Evolutionary conservation across 1,140 invertebrate species (phyloP), one percentile per base, ranked within the genome.

Genomic region (Idris sp.): DNA sequence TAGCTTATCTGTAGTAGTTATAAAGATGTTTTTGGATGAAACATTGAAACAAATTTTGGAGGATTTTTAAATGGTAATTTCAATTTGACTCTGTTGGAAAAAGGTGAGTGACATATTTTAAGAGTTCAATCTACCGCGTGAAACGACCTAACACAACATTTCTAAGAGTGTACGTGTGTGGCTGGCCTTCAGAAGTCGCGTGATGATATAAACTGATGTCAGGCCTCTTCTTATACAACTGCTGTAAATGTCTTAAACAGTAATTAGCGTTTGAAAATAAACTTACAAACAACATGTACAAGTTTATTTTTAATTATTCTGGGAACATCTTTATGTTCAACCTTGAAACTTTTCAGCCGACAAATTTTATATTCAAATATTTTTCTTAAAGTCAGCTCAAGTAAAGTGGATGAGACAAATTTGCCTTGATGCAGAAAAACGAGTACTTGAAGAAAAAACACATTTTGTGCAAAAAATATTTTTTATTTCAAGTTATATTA

Each of bases 181-280:
- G 49, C 36, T 54, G 81, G 74, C 81, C 81, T 83, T 83, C 81
- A 79, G 25, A 69, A 46, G 53, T 69, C 53, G 53, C 53, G 15
- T 19, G 44, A 48, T 58, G 25, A 33, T 68, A 49, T 43, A 49
- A 43, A 49, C 15, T 38, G 28, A 36, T 41, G 30, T n/a, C 10
- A 16, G 15, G 35, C 14, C 35, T 49, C 41, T 38, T 10, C 10
- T 38, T 49, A 35, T 56, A 67, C 35, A 35, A 26, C 33, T 33
- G 13, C 6, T 19, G 26, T 15, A 30, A 33, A 15, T 35, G 43
- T 48, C 53, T 64, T 19, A 49, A 43, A 30, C 53, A 16, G 13
- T 53, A 62, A 64, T 59, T 72, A 65, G 51, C 49, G 40, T 59
- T 71, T 53, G 56, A 76, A 64, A 76, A 71, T 78, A 77, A 61